phyloP scores from a whole-genome alignment of 2,113 vertebrate species.

The Isurus oxyrinchus region DNA sequence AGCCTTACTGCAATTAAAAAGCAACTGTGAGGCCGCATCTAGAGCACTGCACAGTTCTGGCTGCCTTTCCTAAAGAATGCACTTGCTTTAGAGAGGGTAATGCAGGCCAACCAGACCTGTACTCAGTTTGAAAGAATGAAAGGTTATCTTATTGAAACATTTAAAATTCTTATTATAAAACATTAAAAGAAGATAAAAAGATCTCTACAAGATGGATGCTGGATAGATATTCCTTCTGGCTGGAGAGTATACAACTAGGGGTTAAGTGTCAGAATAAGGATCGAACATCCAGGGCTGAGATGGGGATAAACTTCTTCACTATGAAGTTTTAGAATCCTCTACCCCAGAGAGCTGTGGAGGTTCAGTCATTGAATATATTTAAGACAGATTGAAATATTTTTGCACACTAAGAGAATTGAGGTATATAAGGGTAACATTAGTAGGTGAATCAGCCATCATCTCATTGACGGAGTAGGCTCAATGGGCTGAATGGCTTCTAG shows the following conservation, averaged over 20 bases:
- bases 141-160: background rate
- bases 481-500: background rate
- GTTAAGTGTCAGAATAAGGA: background rate
- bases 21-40: background rate
- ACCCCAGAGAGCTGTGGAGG: background rate
- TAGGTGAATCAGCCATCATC: background rate
- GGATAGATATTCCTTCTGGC: background rate
- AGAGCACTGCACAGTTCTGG: background rate
- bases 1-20: background rate
- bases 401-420: background rate
- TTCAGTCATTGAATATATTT: background rate
- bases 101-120: background rate
- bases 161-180: background rate
- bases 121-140: background rate
- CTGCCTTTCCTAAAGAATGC: background rate
- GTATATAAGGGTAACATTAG: background rate
- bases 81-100: no score
- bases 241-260: background rate
- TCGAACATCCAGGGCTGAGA: background rate
- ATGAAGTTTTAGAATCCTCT: background rate
- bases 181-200: no score
- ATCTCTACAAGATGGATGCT: background rate
- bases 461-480: background rate
- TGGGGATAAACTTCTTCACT: background rate
- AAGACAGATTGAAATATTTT: background rate